Conservation (phyloP, 2,888 invertebrate genomes). For the Epirrhoe alternata region DNA sequence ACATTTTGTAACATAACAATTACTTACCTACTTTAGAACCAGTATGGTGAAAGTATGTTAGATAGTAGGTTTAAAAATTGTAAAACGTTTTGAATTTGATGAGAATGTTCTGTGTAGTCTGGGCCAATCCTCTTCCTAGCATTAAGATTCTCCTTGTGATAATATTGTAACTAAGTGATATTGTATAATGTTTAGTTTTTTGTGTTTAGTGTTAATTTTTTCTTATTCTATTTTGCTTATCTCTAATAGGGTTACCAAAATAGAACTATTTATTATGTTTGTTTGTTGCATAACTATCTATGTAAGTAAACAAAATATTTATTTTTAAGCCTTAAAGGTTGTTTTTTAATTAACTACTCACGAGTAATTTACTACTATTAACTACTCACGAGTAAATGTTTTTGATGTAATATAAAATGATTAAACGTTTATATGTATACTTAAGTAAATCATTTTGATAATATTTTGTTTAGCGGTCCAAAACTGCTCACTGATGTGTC, state of each 20-base stretch:
- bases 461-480: too few species aligned
- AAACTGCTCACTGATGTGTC: conserved; percentile 54
- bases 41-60: too few species aligned
- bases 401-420: too few species aligned
- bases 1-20: too few species aligned
- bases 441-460: too few species aligned
- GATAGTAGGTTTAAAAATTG: too few species aligned
- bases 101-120: not conserved
- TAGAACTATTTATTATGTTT: not conserved
- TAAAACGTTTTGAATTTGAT: too few species aligned
- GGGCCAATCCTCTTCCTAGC: conserved; percentile 5
- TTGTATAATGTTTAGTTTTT: conserved; percentile 24
- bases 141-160: conserved; percentile 35
- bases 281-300: not conserved
- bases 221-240: conserved; percentile 9
- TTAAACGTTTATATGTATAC: too few species aligned
- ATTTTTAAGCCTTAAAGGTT: not conserved
- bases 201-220: conserved; percentile 13
- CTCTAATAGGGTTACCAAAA: conserved; percentile 4
- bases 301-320: too few species aligned
- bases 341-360: conserved; percentile 4
- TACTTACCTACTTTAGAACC: too few species aligned
- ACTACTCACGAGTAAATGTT: too few species aligned
- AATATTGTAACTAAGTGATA: conserved; percentile 40
- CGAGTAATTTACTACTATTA: too few species aligned